Evolutionary conservation across 2,113 vertebrate genomes (phyloP), one percentile per base, ranked within the genome.

Genomic region (Amia ocellicauda): DNA sequence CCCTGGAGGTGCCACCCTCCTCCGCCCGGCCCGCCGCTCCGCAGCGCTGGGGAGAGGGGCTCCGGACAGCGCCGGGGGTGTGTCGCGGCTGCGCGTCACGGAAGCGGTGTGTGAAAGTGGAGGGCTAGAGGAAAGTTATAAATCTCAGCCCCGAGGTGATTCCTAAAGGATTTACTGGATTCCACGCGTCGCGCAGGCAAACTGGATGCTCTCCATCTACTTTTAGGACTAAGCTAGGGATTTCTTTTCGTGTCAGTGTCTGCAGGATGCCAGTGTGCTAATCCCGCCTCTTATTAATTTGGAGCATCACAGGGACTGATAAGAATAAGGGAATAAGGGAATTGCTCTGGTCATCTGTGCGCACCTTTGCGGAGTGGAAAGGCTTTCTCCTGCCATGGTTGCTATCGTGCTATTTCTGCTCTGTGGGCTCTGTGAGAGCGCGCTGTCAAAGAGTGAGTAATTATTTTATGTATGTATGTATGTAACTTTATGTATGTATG

Each of bases 391-490:
- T 66, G 86, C 67, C 63, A 89, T 86, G 87, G 74, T 80, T 63
- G 71, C 60, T 66, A 42, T 80, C 54, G 70, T 86, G 51, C 24
- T 86, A 56, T 78, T 76, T 50, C 64, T 88, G 67, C 65, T 88
- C 23, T 85, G 78, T 85, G 89, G 86, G 88, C 83, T 88, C 74
- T 64, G 68, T 14, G 82, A 77, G 49, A 72, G 76, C n/a, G 83
- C 77, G 55, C 64, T 73, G 53, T 81, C 75, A 56, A 86, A 82
- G 77, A 86, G 89, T 90, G 64, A 85, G 86, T 75, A 60, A n/a
- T 27, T 11, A 28, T 13, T 51, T 50, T 20, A 51, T 51, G 4
- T 36, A 26, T 41, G 40, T 41, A 41, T 41, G 5, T 7, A 7
- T 41, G 13, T 41, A 7, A 56, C 17, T 26, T 29, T 4, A 2